Evolutionary conservation across 2,888 invertebrate species (phyloP), one percentile per base, ranked within the genome.

Genomic region (Ephialtes manifestator): DNA sequence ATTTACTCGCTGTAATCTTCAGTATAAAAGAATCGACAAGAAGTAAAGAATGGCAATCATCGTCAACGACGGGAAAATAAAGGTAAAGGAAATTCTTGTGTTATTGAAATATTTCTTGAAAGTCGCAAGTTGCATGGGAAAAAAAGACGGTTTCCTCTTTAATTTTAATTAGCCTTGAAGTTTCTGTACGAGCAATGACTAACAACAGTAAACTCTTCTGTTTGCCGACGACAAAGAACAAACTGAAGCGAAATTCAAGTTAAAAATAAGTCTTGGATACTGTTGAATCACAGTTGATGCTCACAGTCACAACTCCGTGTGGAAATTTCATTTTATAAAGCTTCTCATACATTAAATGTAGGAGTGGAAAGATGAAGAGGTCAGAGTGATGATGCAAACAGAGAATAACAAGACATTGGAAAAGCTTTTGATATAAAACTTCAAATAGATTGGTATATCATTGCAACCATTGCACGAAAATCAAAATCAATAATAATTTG

Each of bases 141-240:
- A 0, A 13, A 28, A 10, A 24, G 58, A 15, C 24, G n/a, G 13
- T 1, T 18, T 10, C 18, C 10, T 10, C 20, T 35, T 43, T 35
- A 51, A 65, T 76, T 65, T 76, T 76, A 65, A 76, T 76, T 48
- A 76, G 63, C 35, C 15, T 35, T n/a, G 74, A 74, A 46, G 60
- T 10, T 35, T 7, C 18, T 39, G 46, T 18, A 43, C 8, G 8
- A 35, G 10, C 60, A 28, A 60, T 46, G 39, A 68, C 28, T 48
- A 68, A 28, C 68, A 7, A 48, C 68, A 48, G n/a, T n/a, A n/a
- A n/a, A 87, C 86, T 83, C 84, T 84, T 87, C 76, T 55, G 83
- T 82, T 86, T 86, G 79, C 18, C 8, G 65, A 15, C 35, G 35
- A 63, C n/a, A 39, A 43, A 43, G 24, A 43, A 8, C n/a, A 18